Base-by-base conservation (phyloP, 2,797 vertebrate species). In the Pogonophryne albipinna region DNA sequence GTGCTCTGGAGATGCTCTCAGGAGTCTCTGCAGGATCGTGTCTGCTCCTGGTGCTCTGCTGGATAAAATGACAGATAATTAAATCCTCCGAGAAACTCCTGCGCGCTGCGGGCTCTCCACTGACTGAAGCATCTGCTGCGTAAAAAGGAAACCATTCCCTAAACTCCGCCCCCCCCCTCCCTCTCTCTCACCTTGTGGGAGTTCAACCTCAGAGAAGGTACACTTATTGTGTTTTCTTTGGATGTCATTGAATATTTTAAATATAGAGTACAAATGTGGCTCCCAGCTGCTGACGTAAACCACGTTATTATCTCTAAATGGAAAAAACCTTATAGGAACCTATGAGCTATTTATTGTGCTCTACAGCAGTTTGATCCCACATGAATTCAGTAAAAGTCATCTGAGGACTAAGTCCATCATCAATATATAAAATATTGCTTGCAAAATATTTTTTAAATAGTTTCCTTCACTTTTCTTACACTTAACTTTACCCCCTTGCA, bases 51-150 rank as follows among this genome's bases (percentile, higher is more conserved):
- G 47, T 10, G 47, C 75, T 70, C 52, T 44, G 63, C 1, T 53
- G 61, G 56, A 6, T 51, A 7, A 44, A 49, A 20, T 74, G 68
- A 78, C 79, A 66, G 70, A 64, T 41, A 20, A 44, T 56, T 57
- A 73, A 78, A 84, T 84, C 79, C 77, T 84, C 68, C 34, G 76
- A 31, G 71, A 61, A 57, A 66, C 59, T 76, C 77, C 62, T 15
- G 58, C 47, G 75, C 57, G 60, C 23, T 45, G 78, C 74, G 67
- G 70, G 70, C 0, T 85, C 79, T 88, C 79, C 79, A 83, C 76
- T 50, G 83, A 84, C 82, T 80, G 81, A 62, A 66, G 83, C 85
- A 57, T 77, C 66, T 71, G 79, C 71, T 80, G 88, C 76, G 89
- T 90, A 79, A 87, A 89, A 72, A 27, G 72, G 64, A 20, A 80